Percentiles rank a stretch among this genome's conserved stretches.
phyloP scores from a whole-genome alignment of 2,888 invertebrate genomes.

The Leptarthrus brevirostris region DNA sequence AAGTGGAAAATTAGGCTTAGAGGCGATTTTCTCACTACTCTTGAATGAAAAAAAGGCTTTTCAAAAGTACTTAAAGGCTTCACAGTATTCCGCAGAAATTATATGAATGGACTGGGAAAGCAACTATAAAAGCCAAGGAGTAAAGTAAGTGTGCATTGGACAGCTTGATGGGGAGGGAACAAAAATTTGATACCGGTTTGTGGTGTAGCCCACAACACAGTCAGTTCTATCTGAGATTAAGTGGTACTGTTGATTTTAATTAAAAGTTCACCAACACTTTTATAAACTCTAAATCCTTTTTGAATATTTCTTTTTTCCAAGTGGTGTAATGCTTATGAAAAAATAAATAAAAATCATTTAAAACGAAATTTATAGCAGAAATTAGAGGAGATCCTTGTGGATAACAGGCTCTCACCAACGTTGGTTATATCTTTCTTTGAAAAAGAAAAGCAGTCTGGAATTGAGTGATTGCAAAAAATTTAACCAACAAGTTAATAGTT shows the following conservation, averaged over 20 bases:
- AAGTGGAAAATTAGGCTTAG: conserved; percentile 46
- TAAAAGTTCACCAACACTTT: not conserved
- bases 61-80: conserved; percentile 31
- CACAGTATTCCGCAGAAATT: not conserved
- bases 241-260: not conserved
- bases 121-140: not conserved
- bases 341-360: not conserved
- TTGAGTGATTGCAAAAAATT: no score
- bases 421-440: no score
- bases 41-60: conserved; percentile 13
- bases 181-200: not conserved
- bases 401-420: no score
- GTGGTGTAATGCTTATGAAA: not conserved
- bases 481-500: no score
- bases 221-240: not conserved
- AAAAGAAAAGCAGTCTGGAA: no score
- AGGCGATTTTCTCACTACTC: conserved; percentile 42
- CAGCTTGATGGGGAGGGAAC: not conserved
- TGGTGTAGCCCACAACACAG: conserved; percentile 19
- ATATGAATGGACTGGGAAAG: not conserved
- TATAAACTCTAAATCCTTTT: not conserved
- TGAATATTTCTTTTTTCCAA: not conserved
- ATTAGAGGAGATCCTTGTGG: no score
- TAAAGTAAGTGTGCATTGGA: conserved; percentile 17
- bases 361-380: no score